Conservation (phyloP, 2,888 invertebrate genomes). For the Hedychridium roseum region DNA sequence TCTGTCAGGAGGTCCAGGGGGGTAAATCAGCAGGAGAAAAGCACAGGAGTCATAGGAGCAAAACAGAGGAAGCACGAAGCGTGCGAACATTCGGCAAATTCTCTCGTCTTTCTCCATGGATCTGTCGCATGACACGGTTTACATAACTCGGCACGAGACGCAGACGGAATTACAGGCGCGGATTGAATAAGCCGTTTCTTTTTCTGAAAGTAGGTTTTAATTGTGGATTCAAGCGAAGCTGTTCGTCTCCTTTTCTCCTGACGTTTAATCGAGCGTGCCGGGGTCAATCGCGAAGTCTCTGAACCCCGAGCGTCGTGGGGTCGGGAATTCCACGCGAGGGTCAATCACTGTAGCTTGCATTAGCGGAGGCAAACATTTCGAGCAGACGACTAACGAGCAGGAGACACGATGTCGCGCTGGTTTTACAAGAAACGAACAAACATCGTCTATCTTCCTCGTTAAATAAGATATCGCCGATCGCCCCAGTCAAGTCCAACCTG, state of each 20-base stretch:
- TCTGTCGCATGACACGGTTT: constrained; percentile 40
- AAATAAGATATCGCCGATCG: too few relatives aligned
- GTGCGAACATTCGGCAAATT: too few relatives aligned
- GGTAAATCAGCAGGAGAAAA: too few relatives aligned
- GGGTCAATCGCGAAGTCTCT: constrained; percentile 29
- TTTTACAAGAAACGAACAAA: background rate
- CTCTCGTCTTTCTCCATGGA: constrained; percentile 2
- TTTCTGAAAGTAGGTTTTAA: background rate
- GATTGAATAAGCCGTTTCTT: too few relatives aligned
- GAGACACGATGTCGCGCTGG: constrained; percentile 1
- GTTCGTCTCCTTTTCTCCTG: background rate
- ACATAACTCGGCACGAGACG: too few relatives aligned
- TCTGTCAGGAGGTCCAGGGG: too few relatives aligned
- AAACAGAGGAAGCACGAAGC: too few relatives aligned
- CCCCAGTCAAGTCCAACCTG: background rate
- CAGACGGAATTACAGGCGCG: too few relatives aligned
- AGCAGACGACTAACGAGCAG: constrained; percentile 15
- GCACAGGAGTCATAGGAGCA: too few relatives aligned
- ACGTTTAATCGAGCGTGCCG: constrained; percentile 26
- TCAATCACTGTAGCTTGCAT: constrained; percentile 39
- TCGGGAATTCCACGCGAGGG: constrained; percentile 37
- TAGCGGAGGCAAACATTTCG: constrained; percentile 26
- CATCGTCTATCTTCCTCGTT: too few relatives aligned
- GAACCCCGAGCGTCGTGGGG: constrained; percentile 24
- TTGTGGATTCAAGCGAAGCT: background rate